A percentile compares a stretch with the other conserved stretches of the same genome.
phyloP scores from a whole-genome alignment of 2,113 vertebrate genomes.

The Eurypyga helias region DNA sequence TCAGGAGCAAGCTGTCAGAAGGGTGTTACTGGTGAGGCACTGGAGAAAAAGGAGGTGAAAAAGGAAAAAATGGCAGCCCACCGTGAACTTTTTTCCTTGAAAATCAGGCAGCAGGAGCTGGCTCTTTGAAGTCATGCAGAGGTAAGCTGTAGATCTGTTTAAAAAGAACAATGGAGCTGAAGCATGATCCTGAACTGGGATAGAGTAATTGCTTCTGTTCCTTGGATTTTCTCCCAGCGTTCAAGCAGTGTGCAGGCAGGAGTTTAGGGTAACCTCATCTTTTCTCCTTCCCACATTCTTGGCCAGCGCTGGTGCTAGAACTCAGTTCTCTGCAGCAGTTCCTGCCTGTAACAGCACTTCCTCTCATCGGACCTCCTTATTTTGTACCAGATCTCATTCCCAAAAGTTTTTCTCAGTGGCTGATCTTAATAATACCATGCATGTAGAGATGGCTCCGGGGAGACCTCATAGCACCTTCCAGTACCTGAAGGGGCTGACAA shows the following conservation, averaged over 20 bases:
- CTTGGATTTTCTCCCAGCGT: slow-evolving; percentile 32
- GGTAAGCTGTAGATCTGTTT: slow-evolving; percentile 5
- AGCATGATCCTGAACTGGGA: neutral
- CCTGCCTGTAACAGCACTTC: neutral
- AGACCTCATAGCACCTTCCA: too few species aligned
- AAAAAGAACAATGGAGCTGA: neutral
- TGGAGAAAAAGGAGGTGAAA: neutral
- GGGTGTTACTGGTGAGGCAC: neutral
- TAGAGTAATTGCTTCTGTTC: neutral
- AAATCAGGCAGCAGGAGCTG: neutral
- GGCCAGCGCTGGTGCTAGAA: neutral
- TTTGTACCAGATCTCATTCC: neutral
- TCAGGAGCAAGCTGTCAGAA: neutral
- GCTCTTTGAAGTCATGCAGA: neutral
- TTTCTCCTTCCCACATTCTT: slow-evolving; percentile 20
- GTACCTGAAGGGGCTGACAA: too few species aligned
- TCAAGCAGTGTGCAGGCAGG: slow-evolving; percentile 19
- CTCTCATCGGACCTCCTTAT: neutral
- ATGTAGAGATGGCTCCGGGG: too few species aligned
- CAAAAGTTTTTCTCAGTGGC: neutral
- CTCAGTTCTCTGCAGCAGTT: neutral
- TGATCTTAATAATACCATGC: neutral
- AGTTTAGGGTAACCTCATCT: slow-evolving; percentile 35
- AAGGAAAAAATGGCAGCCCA: neutral
- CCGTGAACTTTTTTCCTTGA: neutral